A percentile compares a stretch with the other conserved stretches of the same genome.
These are phyloP conservation scores for Euborellia annulipes DNA, from an alignment of 1,140 invertebrate genomes.

Conservation along the genomic window DNA sequence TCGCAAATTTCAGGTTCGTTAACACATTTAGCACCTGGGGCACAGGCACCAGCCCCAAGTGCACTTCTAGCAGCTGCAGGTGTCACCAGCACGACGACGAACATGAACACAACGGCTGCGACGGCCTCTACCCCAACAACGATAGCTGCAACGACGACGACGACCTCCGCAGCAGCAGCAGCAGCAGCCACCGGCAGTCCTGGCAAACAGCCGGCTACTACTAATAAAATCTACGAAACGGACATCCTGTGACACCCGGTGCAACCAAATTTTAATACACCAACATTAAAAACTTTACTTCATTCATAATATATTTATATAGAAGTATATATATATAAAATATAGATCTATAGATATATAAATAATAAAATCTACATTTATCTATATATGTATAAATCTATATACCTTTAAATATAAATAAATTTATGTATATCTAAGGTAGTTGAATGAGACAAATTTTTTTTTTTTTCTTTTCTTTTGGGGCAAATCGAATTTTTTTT, in stretches of 20 bases:
- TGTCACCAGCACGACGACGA: constrained; percentile 7
- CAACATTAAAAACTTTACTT: too few relatives aligned
- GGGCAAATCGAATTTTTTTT: too few relatives aligned
- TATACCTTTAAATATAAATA: too few relatives aligned
- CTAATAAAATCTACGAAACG: constrained; percentile 71
- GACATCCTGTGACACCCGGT: constrained; percentile 58
- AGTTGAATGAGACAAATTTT: too few relatives aligned
- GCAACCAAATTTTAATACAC: too few relatives aligned
- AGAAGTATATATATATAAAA: too few relatives aligned
- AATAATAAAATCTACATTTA: too few relatives aligned
- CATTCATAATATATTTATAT: too few relatives aligned
- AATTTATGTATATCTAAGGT: too few relatives aligned
- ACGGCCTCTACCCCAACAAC: constrained; percentile 6
- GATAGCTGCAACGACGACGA: background rate
- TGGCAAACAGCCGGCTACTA: constrained; percentile 23
- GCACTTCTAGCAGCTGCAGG: constrained; percentile 1
- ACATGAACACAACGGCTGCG: background rate
- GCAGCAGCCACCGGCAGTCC: background rate
- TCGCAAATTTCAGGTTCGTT: constrained; percentile 42
- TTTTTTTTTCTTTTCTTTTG: too few relatives aligned
- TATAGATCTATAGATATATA: too few relatives aligned
- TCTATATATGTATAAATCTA: too few relatives aligned
- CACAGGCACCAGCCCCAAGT: constrained; percentile 5
- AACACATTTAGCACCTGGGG: constrained; percentile 35
- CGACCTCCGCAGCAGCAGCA: background rate